These are phyloP conservation scores for Amorpha juglandis DNA, from an alignment of 2,888 invertebrate genomes.

Conservation along the genomic window DNA sequence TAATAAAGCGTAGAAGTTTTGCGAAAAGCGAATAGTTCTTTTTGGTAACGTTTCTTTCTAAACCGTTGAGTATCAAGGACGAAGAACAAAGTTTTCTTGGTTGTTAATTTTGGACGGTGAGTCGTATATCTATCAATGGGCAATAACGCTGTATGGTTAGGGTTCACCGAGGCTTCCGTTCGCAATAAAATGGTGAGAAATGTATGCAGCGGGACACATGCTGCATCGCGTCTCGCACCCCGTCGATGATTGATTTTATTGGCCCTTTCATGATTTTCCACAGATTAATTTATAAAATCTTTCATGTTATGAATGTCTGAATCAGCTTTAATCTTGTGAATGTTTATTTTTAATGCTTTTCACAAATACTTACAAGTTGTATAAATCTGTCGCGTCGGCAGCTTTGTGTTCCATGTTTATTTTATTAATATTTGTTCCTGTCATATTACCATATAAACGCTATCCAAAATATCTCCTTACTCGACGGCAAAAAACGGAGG, in stretches of 20 bases:
- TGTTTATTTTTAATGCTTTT: conserved; percentile 1
- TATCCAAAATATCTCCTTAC: too few species aligned
- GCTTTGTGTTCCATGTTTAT: not conserved
- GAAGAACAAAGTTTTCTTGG: conserved; percentile 31
- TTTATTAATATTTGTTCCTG: not conserved
- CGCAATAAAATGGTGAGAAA: conserved; percentile 72
- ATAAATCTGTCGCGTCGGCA: not conserved
- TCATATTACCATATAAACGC: not conserved
- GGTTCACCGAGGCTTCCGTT: conserved; percentile 71
- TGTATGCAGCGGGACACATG: conserved; percentile 51
- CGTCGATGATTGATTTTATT: conserved; percentile 70
- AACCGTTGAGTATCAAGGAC: conserved; percentile 33
- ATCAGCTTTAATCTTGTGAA: conserved; percentile 23
- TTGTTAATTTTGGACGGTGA: conserved; percentile 61
- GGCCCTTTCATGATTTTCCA: conserved; percentile 54
- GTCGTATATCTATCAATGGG: conserved; percentile 72
- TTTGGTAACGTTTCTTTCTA: conserved; percentile 31
- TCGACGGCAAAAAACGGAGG: too few species aligned
- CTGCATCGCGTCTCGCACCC: conserved; percentile 52
- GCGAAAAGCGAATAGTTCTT: conserved; percentile 44
- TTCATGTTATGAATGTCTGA: conserved; percentile 18
- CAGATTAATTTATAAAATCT: conserved; percentile 32
- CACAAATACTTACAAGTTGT: conserved; percentile 8
- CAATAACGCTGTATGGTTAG: conserved; percentile 55
- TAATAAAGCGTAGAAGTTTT: conserved; percentile 42